Percentiles rank a stretch among this genome's conserved stretches.
Evolutionary conservation across 1,140 invertebrate genomes (phyloP).

Genomic region (Euwallacea similis): DNA sequence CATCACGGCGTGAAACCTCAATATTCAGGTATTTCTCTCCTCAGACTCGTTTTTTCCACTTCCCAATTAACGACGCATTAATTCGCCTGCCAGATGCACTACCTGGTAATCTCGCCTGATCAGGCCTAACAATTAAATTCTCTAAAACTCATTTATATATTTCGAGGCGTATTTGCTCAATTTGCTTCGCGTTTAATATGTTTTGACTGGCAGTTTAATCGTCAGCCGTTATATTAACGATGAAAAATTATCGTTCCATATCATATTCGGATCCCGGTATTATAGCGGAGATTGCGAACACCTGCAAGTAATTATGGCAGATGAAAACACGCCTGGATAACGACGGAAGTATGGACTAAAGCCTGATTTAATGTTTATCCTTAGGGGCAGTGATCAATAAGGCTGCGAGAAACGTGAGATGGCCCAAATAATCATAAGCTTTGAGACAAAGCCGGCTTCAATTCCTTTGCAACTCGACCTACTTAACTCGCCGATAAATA

Average conservation of each 20-base stretch:
- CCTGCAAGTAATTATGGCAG: neutral
- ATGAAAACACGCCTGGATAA: too few species aligned
- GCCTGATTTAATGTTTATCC: too few species aligned
- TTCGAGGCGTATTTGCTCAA: constrained; percentile 2
- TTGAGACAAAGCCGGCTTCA: too few species aligned
- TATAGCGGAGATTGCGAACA: neutral
- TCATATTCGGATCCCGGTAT: neutral
- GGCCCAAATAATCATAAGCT: too few species aligned
- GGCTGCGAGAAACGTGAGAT: too few species aligned
- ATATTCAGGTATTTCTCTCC: too few species aligned
- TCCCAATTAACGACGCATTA: neutral
- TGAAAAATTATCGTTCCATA: constrained; percentile 7
- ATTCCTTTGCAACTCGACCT: too few species aligned
- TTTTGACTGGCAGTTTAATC: constrained; percentile 4
- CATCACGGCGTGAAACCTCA: too few species aligned
- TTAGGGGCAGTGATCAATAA: too few species aligned
- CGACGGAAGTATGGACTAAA: too few species aligned
- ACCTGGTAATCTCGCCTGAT: neutral
- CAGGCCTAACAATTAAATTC: constrained; percentile 1
- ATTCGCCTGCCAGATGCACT: neutral
- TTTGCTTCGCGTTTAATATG: constrained; percentile 2
- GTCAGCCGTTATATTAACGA: neutral
- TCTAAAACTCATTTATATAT: constrained; percentile 5
- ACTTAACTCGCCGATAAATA: too few species aligned
- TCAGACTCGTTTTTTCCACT: neutral